Evolutionary conservation across 2,888 invertebrate genomes (phyloP).

Genomic region (Tetanocera ferruginea): DNA sequence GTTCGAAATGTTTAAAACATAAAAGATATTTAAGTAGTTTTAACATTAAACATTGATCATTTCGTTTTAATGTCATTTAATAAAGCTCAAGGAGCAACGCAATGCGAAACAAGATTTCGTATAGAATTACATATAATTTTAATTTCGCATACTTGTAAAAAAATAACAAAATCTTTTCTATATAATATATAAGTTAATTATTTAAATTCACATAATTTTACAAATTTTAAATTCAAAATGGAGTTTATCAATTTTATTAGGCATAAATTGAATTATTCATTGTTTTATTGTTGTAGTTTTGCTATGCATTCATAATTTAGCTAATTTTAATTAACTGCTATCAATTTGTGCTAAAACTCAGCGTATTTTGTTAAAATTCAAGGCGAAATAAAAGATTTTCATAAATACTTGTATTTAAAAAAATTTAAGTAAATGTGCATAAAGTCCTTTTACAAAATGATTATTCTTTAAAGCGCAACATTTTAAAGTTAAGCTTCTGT

Average conservation of each 20-base stretch:
- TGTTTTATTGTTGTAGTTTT: conserved; percentile 5
- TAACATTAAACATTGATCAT: not conserved
- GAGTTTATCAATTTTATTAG: not conserved
- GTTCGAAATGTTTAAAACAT: not conserved
- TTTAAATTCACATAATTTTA: conserved; percentile 16
- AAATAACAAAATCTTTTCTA: conserved; percentile 14
- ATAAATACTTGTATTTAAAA: not conserved
- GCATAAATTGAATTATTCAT: not conserved
- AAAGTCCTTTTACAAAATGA: no score
- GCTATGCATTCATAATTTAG: conserved; percentile 27
- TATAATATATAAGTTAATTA: not conserved
- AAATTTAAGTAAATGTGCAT: no score
- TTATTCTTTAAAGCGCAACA: no score
- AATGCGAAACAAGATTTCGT: not conserved
- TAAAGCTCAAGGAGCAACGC: not conserved
- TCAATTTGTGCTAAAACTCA: not conserved
- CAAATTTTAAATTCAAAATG: not conserved
- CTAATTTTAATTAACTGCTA: conserved; percentile 19
- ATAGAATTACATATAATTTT: not conserved
- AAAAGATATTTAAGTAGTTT: not conserved
- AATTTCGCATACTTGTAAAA: conserved; percentile 10
- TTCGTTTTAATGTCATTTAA: not conserved
- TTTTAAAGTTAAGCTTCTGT: no score
- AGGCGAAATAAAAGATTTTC: not conserved
- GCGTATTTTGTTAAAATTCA: not conserved